phyloP scores from a whole-genome alignment of 2,888 invertebrate species.

The Tenthredo livida region DNA sequence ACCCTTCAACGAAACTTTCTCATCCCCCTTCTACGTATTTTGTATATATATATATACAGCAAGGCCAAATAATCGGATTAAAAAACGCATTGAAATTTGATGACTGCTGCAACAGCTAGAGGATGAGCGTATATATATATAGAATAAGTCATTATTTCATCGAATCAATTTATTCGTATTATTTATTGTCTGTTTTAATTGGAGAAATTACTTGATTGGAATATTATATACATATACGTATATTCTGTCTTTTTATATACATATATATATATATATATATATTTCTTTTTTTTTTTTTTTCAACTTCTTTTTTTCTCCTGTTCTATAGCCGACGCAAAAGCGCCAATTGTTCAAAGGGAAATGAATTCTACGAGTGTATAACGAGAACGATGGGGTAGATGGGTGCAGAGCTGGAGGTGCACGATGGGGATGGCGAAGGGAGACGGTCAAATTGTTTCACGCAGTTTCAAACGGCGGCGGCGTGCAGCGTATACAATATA shows the following conservation, averaged over 20 bases:
- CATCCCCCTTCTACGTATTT: background rate
- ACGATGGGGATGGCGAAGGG: background rate
- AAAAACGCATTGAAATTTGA: background rate
- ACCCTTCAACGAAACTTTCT: background rate
- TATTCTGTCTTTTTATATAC: background rate
- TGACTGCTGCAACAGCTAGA: too few relatives aligned
- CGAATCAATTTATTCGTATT: background rate
- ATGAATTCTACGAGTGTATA: conserved; percentile 45
- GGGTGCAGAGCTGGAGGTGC: background rate
- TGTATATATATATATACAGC: background rate
- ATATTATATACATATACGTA: background rate
- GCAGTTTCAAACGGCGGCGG: conserved; percentile 59
- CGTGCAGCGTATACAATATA: conserved; percentile 1
- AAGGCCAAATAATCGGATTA: background rate
- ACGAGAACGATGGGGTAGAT: conserved; percentile 30
- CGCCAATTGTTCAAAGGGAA: conserved; percentile 49
- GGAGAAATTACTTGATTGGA: background rate
- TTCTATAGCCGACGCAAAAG: background rate
- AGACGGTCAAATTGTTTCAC: conserved; percentile 59
- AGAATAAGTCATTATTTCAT: background rate
- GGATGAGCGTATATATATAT: background rate
- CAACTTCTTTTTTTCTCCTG: background rate
- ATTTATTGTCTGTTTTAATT: background rate
- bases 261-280: too few relatives aligned
- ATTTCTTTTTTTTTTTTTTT: background rate